Base-by-base conservation (phyloP, 2,888 invertebrate genomes). In the Polyommatus icarus region DNA sequence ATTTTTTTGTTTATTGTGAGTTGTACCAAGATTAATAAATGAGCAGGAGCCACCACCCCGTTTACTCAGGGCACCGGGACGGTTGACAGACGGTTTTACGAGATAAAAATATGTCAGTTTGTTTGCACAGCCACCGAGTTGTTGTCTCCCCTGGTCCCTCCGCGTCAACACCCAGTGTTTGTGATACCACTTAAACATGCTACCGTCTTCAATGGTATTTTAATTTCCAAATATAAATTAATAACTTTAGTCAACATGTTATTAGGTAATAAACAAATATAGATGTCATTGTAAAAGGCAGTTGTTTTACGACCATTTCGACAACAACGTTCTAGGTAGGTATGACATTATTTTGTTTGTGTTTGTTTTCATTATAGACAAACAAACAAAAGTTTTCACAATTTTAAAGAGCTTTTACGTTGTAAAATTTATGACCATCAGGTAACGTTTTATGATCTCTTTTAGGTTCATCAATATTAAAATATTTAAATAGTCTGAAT, bases 21-120 rank as follows among this genome's bases (percentile, higher is more conserved):
- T 40, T n/a, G 15, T 78, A 72, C 50, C 77, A 78, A 86, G 84
- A 87, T n/a, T n/a, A n/a, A n/a, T n/a, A n/a, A 87, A 86, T 86
- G 89, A 87, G 87, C 89, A 89, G 89, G 91, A 92, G 91, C 89
- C 80, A 88, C 90, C 91, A 89, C 90, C 91, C 86, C 86, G 84
- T 92, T 91, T 91, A 87, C 86, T 82, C 89, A 90, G 88, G 85
- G 61, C 81, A 54, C 15, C 18, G 18, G 54, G 54, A 5, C 54
- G 54, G 54, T 79, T 80, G 81, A 91, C 91, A 88, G 87, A 87
- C 85, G 85, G 50, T 75, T 20, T 72, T 87, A 87, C 83, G 84
- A 90, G 93, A 92, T 92, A 93, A 92, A 91, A 91, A 90, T 91
- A 87, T 92, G 91, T 92, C 90, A 89, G 88, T 89, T 87, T 88